A percentile compares a stretch with the other conserved stretches of the same genome.
Evolutionary conservation across 2,888 invertebrate species (phyloP).

Genomic region (Agrotis ipsilon): DNA sequence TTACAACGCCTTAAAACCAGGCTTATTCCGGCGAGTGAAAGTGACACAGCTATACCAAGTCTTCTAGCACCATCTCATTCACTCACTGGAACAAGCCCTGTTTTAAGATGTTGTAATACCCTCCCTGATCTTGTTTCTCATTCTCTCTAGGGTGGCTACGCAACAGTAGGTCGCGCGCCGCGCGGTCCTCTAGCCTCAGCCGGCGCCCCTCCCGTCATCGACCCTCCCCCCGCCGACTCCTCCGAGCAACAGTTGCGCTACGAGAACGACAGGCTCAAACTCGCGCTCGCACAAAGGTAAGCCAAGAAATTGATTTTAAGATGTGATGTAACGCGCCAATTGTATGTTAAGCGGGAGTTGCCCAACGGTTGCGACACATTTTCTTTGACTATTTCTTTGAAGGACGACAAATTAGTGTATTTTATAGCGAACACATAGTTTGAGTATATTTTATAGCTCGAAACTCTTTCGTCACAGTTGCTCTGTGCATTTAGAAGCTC

Average conservation of each 20-base stretch:
- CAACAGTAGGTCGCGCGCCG: constrained; percentile 84
- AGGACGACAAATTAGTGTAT: no score
- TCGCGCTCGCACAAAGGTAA: constrained; percentile 97
- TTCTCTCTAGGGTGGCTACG: constrained; percentile 80
- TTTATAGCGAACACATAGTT: no score
- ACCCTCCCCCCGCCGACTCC: constrained; percentile 67
- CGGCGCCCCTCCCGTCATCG: constrained; percentile 69
- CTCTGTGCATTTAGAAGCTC: no score
- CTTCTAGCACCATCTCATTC: no score
- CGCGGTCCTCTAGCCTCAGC: constrained; percentile 75
- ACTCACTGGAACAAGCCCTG: no score
- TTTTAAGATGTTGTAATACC: no score
- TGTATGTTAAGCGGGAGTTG: background rate
- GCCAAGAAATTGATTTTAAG: constrained; percentile 49
- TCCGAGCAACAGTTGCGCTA: constrained; percentile 97
- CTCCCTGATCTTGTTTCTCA: no score
- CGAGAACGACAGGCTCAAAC: constrained; percentile 98
- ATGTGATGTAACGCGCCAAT: background rate
- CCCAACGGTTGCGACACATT: background rate
- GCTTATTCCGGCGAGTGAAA: no score
- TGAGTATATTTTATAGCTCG: no score
- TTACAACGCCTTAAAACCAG: no score
- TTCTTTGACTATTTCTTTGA: background rate
- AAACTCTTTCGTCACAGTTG: background rate
- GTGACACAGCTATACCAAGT: no score